Conservation (phyloP, 2,888 invertebrate species). For the Lucinisca nassula region DNA sequence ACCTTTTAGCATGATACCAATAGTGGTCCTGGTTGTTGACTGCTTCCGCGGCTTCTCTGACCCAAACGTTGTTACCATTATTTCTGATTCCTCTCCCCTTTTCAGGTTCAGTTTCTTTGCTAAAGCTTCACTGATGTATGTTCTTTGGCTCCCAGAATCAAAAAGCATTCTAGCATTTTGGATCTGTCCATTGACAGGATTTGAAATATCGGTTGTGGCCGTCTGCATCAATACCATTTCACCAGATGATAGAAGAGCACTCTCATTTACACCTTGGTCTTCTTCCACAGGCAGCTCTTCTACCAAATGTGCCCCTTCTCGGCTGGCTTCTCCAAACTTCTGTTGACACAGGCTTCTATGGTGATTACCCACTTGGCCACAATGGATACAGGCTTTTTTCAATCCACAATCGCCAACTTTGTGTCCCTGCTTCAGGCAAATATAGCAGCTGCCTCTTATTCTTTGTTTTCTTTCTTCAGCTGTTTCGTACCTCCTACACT, state of each 20-base stretch:
- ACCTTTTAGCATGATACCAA: background rate
- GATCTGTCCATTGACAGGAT: background rate
- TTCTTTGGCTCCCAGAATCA: constrained; percentile 5
- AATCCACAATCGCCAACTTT: background rate
- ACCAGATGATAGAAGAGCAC: constrained; percentile 7
- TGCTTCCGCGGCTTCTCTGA: background rate
- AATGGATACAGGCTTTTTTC: constrained; percentile 1
- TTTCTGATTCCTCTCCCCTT: background rate
- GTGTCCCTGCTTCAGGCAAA: constrained; percentile 9
- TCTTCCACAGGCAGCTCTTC: background rate
- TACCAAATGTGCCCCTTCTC: constrained; percentile 13
- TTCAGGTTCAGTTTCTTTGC: constrained; percentile 5
- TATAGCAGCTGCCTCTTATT: background rate
- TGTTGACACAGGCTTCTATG: constrained; percentile 2
- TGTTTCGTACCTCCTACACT: background rate
- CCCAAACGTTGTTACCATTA: background rate
- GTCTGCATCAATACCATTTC: constrained; percentile 34
- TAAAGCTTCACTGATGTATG: constrained; percentile 14
- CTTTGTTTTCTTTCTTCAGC: background rate
- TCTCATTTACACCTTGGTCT: background rate
- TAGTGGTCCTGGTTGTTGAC: background rate
- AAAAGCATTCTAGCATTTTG: constrained; percentile 18
- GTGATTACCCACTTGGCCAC: background rate
- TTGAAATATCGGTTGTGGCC: background rate
- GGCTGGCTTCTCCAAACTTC: background rate